Evolutionary conservation across 2,113 vertebrate genomes (phyloP), one percentile per base, ranked within the genome.

Genomic region (Microtus richardsoni): DNA sequence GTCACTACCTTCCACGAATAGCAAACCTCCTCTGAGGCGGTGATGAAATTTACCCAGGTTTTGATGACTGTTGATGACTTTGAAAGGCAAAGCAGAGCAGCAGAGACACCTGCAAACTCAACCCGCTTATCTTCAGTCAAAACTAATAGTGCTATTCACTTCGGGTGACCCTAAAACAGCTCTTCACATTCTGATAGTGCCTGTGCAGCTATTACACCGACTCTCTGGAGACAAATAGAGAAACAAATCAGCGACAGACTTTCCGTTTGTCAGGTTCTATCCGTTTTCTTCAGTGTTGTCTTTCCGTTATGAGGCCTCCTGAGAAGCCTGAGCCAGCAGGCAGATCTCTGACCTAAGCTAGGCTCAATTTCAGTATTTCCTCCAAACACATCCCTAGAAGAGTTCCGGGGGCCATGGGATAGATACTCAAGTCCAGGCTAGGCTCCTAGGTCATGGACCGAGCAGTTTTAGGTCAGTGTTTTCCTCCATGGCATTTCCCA

Each of bases 171-270:
- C 93, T 94, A 83, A 64, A 95, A 87, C 54, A 66, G 41, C 36
- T 83, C 75, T 88, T 93, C 7, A 0, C 71, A 52, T 95, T 94
- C 91, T 85, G n/a, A 75, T 21, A 41, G 58, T 75, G 89, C 28
- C 88, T 91, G 22, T 30, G 83, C 26, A 52, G 87, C 44, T 89
- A 90, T 90, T 96, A 95, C 68, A 94, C 82, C 0, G 36, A 96
- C 85, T 94, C 8, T 91, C 52, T 85, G 83, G 54, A 87, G 82
- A 86, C 30, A 92, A 97, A 95, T 11, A 75, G 66, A 58, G 47
- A 92, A 96, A 90, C 91, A 96, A 93, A 92, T 93, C 94, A 95
- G 84, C 24, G 68, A 52, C 52, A 64, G 70, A 52, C 36, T 10
- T 47, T 54, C 58, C 58, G 82, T 95, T 36, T 66, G 82, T 83